Evolutionary conservation across 2,113 vertebrate species (phyloP).

Genomic region (Sorex araneus): DNA sequence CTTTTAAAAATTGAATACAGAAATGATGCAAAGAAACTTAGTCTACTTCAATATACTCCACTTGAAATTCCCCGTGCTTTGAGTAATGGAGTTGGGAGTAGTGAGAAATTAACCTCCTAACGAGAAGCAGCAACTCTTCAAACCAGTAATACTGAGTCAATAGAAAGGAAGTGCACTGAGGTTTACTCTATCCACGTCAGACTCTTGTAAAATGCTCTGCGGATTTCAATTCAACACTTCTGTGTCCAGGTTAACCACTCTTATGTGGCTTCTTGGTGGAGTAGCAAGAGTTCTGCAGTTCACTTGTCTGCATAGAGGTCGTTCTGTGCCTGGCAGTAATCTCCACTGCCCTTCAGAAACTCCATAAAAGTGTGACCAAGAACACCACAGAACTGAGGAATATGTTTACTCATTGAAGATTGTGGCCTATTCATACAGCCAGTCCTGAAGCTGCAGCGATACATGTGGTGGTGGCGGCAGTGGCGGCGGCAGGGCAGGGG

Average conservation of each 20-base stretch:
- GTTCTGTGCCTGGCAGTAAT: slow-evolving; percentile 99
- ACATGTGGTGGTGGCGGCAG: slow-evolving; percentile 81
- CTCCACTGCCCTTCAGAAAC: slow-evolving; percentile 99
- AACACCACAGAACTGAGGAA: slow-evolving; percentile 99
- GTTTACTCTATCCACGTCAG: slow-evolving; percentile 99
- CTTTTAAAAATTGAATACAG: slow-evolving; percentile 88
- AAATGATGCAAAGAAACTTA: slow-evolving; percentile 91
- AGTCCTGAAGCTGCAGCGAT: slow-evolving; percentile 91
- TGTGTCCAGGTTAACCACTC: slow-evolving; percentile 91
- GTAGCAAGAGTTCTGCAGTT: slow-evolving; percentile 94
- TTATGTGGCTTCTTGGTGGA: slow-evolving; percentile 94
- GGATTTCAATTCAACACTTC: slow-evolving; percentile 90
- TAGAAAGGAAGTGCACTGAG: slow-evolving; percentile 96
- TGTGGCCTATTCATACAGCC: too few species aligned
- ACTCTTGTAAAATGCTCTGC: slow-evolving; percentile 93
- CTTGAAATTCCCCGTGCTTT: slow-evolving; percentile 90
- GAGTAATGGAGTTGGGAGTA: slow-evolving; percentile 87
- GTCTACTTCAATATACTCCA: slow-evolving; percentile 91
- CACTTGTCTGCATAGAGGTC: slow-evolving; percentile 99
- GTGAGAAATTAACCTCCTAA: slow-evolving; percentile 91
- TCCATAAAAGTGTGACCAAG: slow-evolving; percentile 99
- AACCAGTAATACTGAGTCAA: slow-evolving; percentile 97
- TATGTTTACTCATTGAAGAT: too few species aligned
- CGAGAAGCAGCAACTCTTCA: slow-evolving; percentile 96
- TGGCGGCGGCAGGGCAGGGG: slow-evolving; percentile 77